Evolutionary conservation across 2,113 vertebrate genomes (phyloP).

Genomic region (Cinclus cinclus): DNA sequence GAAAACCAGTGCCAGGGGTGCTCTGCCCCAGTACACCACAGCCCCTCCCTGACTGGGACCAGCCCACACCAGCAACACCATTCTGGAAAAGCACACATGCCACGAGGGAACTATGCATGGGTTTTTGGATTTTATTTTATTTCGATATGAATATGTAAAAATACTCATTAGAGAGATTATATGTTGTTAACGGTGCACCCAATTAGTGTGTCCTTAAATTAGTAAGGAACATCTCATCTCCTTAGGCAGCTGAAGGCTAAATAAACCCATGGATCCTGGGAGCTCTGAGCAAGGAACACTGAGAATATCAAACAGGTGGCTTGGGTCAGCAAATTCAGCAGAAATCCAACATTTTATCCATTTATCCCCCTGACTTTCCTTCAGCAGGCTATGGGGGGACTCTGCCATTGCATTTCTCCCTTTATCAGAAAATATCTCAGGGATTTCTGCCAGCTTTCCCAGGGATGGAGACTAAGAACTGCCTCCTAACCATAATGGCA

Average conservation of each 20-base stretch:
- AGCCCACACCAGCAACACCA: background rate
- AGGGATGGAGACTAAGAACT: background rate
- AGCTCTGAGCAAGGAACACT: background rate
- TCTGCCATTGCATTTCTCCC: background rate
- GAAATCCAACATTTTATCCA: background rate
- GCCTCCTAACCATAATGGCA: accelerated
- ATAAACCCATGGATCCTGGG: background rate
- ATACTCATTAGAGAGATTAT: background rate
- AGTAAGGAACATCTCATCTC: background rate
- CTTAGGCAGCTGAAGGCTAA: background rate
- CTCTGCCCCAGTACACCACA: background rate
- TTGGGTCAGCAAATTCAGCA: background rate
- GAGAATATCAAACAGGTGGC: background rate
- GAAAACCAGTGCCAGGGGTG: accelerated
- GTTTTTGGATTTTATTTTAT: background rate
- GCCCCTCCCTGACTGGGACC: background rate
- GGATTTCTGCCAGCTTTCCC: background rate
- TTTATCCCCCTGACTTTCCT: background rate
- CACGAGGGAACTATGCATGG: background rate
- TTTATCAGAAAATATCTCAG: background rate
- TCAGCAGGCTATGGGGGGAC: accelerated
- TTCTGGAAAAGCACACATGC: background rate
- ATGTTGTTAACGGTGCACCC: background rate
- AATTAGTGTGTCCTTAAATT: background rate
- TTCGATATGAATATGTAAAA: background rate